Conservation (phyloP, 2,888 invertebrate species). For the Anoplius nigerrimus region DNA sequence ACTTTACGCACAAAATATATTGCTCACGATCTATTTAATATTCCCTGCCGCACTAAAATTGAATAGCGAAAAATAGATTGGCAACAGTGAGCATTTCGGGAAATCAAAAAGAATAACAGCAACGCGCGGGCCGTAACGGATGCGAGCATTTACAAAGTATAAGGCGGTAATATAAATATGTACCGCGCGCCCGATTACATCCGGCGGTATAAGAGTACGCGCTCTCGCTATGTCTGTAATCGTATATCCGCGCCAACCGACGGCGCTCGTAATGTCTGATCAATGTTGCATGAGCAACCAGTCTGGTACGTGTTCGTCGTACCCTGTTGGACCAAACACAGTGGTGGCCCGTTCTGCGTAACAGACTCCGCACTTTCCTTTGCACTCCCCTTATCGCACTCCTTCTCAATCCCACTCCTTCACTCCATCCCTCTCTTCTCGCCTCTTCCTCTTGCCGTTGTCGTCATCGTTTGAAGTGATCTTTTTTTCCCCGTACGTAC, state of each 20-base stretch:
- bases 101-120: constrained; percentile 1
- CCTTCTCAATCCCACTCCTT: too few species aligned
- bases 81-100: neutral
- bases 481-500: too few species aligned
- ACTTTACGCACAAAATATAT: too few species aligned
- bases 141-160: constrained; percentile 17
- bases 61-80: constrained; percentile 1
- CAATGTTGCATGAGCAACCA: constrained; percentile 57
- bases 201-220: constrained; percentile 27
- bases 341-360: constrained; percentile 5
- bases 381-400: too few species aligned
- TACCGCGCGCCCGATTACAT: constrained; percentile 24
- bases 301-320: constrained; percentile 50
- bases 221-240: constrained; percentile 41
- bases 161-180: constrained; percentile 34
- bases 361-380: too few species aligned
- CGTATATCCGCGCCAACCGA: constrained; percentile 41
- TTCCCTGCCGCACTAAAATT: too few species aligned
- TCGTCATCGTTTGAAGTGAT: too few species aligned
- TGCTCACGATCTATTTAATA: too few species aligned
- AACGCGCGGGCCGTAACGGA: constrained; percentile 2
- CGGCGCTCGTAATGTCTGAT: constrained; percentile 51
- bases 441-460: too few species aligned
- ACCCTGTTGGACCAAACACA: constrained; percentile 31
- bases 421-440: too few species aligned